Evolutionary conservation across 2,113 vertebrate genomes (phyloP), one percentile per base, ranked within the genome.

Genomic region (Chlamydotis undulata): DNA sequence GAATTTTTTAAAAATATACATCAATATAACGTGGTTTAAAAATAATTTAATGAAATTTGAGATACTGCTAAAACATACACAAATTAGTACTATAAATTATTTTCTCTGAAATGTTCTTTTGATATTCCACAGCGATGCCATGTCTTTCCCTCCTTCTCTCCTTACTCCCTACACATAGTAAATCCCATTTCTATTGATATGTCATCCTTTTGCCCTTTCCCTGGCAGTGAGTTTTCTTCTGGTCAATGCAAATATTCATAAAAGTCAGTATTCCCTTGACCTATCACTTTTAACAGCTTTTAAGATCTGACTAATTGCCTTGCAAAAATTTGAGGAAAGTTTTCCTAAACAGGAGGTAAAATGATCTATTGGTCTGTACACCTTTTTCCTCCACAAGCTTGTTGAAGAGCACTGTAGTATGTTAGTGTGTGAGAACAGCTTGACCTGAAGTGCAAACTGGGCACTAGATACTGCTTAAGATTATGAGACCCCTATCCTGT

Each of bases 61-160:
- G 23, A 11, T n/a, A 31, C 23, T 91, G 55, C 76, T 83, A 74
- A 64, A 89, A 83, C 64, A 86, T 83, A 68, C 11, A 71, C 15
- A 67, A 22, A 43, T 59, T 47, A 69, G 25, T 82, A 39, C 49
- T 88, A 93, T 37, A 74, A 92, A 47, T 73, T 1, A 35, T 37
- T 94, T 86, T 88, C 16, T 80, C 47, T 59, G 63, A 95, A 96
- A 35, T 65, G 16, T 65, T 86, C 71, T 90, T 89, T 82, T 77
- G 75, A 55, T 91, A 18, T 19, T 35, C 24, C n/a, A 43, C 67
- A 56, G 41, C 33, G 83, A 24, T 33, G 35, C n/a, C 17, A 15
- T 8, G 1, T 26, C 11, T 41, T 33, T 83, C 22, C 19, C 10
- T 90, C 17, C 21, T 52, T 22, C 26, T 14, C n/a, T 69, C 31